Evolutionary conservation across 2,113 vertebrate species (phyloP).

Genomic region (Rissa tridactyla): DNA sequence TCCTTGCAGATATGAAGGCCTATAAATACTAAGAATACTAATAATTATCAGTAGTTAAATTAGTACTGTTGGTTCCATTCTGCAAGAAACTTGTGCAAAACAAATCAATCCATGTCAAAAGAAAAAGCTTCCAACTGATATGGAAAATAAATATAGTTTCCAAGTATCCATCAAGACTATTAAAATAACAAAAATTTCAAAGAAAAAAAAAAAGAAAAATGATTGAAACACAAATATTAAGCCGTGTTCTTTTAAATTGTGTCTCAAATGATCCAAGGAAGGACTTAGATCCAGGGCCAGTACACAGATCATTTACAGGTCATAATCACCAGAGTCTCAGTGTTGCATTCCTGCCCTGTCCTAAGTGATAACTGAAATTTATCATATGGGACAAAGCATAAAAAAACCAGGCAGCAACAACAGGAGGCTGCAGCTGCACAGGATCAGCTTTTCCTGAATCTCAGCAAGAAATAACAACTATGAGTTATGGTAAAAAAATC

Average conservation of each 20-base stretch:
- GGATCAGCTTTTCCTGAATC: slow-evolving; percentile 4
- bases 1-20: not conserved
- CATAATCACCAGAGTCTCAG: not conserved
- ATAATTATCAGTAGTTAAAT: not conserved
- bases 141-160: slow-evolving; percentile 8
- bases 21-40: not conserved
- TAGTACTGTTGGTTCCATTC: not conserved
- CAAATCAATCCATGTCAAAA: slow-evolving; percentile 19
- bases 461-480: slow-evolving; percentile 43
- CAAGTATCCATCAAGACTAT: slow-evolving; percentile 1
- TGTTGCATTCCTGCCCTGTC: slow-evolving; percentile 30
- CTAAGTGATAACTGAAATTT: slow-evolving; percentile 34
- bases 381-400: not conserved
- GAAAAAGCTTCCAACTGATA: not conserved
- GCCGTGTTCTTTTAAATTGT: not conserved
- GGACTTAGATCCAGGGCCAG: slow-evolving; percentile 19
- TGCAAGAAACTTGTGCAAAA: slow-evolving; percentile 17
- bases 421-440: slow-evolving; percentile 45
- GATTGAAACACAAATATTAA: not conserved
- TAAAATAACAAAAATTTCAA: not conserved
- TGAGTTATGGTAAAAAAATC: slow-evolving; percentile 32
- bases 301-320: slow-evolving; percentile 25
- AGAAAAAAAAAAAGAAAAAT: not conserved
- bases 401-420: slow-evolving; percentile 3
- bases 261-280: slow-evolving; percentile 13